phyloP scores from a whole-genome alignment of 2,888 invertebrate genomes.

The Caenorhabditis sinica region DNA sequence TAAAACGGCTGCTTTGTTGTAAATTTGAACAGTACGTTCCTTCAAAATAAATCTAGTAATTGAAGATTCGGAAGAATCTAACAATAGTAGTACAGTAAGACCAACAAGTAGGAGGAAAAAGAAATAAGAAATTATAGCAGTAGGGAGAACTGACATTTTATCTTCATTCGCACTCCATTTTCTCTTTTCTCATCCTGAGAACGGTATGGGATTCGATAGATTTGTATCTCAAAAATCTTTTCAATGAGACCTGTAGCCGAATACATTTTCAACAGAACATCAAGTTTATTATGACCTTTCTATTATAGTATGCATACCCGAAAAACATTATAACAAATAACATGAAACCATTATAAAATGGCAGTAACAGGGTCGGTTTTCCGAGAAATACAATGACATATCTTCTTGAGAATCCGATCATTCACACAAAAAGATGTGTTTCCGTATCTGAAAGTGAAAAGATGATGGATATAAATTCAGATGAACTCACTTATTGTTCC shows the following conservation, averaged over 20 bases:
- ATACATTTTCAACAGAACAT: constrained; percentile 2
- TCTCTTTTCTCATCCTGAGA: not conserved
- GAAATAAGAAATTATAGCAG: not conserved
- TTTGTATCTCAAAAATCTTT: not conserved
- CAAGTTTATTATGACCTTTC: constrained; percentile 32
- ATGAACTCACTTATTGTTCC: constrained; percentile 72
- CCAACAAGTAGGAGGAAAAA: not conserved
- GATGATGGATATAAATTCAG: not conserved
- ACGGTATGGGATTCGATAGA: not conserved
- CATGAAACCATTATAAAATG: constrained; percentile 16
- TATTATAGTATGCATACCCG: constrained; percentile 16
- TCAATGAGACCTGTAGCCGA: not conserved
- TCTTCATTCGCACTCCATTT: constrained; percentile 10
- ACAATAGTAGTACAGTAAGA: not conserved
- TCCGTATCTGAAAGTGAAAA: constrained; percentile 71
- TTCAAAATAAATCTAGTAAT: not conserved
- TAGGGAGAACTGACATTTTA: constrained; percentile 4
- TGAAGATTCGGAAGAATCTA: not conserved
- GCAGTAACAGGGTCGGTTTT: constrained; percentile 48
- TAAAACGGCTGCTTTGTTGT: not conserved
- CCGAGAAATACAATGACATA: constrained; percentile 73
- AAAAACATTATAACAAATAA: not conserved
- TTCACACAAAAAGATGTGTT: constrained; percentile 75
- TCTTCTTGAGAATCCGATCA: constrained; percentile 73
- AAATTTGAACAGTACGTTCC: not conserved